These are phyloP conservation scores for Siphlonurus alternatus DNA, from an alignment of 2,888 invertebrate genomes.

Conservation along the genomic window DNA sequence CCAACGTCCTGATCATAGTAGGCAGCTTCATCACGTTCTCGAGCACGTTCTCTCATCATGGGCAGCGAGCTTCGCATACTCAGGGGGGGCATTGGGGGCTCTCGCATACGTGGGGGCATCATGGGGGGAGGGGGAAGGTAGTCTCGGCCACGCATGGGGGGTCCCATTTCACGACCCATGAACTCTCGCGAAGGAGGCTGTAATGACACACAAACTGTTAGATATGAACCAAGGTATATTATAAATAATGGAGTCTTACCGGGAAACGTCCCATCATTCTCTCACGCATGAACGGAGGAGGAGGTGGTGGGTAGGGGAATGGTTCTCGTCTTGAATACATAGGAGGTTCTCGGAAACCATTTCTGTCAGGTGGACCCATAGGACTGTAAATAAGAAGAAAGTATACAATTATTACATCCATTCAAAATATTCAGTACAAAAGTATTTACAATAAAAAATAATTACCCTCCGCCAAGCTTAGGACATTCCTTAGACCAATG, in stretches of 20 bases:
- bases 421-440: constrained; percentile 10
- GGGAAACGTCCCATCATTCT: constrained; percentile 50
- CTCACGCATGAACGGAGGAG: constrained; percentile 76
- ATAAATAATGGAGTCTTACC: background rate
- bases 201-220: background rate
- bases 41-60: background rate
- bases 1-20: background rate
- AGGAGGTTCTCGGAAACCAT: constrained; percentile 61
- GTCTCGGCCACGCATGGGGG: background rate
- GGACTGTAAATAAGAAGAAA: background rate
- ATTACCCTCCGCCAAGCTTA: constrained; percentile 33
- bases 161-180: background rate
- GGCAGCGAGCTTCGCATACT: background rate
- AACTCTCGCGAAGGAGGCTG: background rate
- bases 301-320: constrained; percentile 75
- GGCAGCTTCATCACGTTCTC: background rate
- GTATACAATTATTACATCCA: background rate
- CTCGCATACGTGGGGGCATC: background rate
- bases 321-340: constrained; percentile 54
- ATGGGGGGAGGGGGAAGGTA: background rate
- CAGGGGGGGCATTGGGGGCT: background rate
- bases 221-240: background rate
- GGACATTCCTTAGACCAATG: constrained; percentile 97
- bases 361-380: constrained; percentile 49
- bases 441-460: constrained; percentile 11